These are phyloP conservation scores for Abramis brama DNA, from an alignment of 2,113 vertebrate genomes.

Conservation along the genomic window DNA sequence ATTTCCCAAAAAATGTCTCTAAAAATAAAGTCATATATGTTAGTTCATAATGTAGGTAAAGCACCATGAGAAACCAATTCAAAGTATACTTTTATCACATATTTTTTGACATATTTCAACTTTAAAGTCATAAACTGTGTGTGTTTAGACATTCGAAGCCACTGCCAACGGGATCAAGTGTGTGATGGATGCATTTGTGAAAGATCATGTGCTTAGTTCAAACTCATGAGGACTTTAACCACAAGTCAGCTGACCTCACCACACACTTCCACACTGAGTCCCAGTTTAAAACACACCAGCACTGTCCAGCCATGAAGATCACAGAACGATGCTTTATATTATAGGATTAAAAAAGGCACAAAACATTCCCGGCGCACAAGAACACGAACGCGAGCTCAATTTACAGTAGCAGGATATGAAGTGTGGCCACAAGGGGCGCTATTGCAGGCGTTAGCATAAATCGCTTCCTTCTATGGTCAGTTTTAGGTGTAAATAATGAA, in stretches of 20 bases:
- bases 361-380: neutral
- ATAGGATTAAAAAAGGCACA: neutral
- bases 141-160: neutral
- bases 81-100: neutral
- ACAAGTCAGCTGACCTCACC: conserved; percentile 69
- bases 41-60: too few species aligned
- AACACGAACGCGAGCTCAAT: neutral
- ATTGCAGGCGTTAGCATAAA: neutral
- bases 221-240: conserved; percentile 29
- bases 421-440: neutral
- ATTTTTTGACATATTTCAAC: neutral
- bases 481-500: neutral
- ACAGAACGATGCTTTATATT: neutral
- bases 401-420: neutral
- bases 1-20: too few species aligned
- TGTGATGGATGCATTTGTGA: neutral
- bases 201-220: conserved; percentile 48
- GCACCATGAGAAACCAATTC: too few species aligned
- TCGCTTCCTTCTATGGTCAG: neutral
- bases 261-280: conserved; percentile 40
- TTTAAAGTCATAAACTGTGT: neutral
- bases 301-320: neutral
- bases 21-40: too few species aligned
- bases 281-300: neutral
- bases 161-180: neutral